Evolutionary conservation across 2,797 vertebrate genomes (phyloP).

Genomic region (Hylomyscus alleni): DNA sequence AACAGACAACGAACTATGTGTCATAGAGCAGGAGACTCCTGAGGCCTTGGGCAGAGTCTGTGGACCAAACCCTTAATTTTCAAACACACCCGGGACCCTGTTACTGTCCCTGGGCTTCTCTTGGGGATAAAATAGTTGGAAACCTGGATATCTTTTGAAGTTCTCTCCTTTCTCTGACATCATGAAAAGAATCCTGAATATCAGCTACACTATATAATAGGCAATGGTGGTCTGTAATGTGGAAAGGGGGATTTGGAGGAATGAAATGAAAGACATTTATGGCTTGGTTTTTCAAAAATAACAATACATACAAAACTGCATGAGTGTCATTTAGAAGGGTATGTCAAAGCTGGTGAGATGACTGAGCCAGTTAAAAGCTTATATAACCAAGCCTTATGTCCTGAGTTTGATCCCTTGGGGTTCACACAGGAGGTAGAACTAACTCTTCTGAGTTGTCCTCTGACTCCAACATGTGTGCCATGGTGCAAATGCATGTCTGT

Average conservation of each 20-base stretch:
- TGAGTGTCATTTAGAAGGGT: neutral
- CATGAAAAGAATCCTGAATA: neutral
- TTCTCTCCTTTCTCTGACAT: constrained; percentile 29
- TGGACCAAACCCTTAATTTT: constrained; percentile 42
- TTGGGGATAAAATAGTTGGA: constrained; percentile 35
- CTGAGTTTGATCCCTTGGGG: neutral
- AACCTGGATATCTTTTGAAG: constrained; percentile 22
- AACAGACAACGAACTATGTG: neutral
- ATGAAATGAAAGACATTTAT: neutral
- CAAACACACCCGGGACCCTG: constrained; percentile 39
- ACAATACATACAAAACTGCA: neutral
- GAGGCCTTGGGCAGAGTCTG: constrained; percentile 26
- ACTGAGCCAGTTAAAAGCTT: neutral
- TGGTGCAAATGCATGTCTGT: neutral
- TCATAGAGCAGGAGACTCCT: neutral
- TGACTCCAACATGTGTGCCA: neutral
- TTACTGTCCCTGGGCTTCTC: constrained; percentile 7
- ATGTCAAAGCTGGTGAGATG: neutral
- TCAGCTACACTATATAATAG: neutral
- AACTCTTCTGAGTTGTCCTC: neutral
- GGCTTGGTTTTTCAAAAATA: neutral
- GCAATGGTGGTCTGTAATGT: neutral
- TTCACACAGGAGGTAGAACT: neutral
- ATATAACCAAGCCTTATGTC: neutral
- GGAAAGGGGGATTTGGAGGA: neutral